Evolutionary conservation across 2,888 invertebrate species (phyloP).

Genomic region (Chrysina gloriosa): DNA sequence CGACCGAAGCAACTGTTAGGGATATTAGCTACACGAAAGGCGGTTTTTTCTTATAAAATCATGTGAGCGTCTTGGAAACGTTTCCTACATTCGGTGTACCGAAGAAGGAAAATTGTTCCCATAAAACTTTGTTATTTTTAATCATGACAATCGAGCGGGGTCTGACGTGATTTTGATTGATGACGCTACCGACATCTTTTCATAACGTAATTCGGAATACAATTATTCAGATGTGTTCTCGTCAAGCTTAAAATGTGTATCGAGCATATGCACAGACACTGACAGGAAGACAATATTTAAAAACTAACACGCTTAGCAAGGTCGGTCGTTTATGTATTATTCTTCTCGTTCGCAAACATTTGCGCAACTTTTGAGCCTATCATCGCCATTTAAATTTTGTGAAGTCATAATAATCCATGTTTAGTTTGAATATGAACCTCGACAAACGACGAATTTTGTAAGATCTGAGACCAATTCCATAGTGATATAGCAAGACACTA

Average conservation of each 20-base stretch:
- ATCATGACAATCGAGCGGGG: conserved; percentile 41
- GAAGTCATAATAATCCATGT: too few relatives aligned
- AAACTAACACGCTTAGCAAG: conserved; percentile 11
- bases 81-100: conserved; percentile 10
- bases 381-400: too few relatives aligned
- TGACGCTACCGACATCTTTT: conserved; percentile 42
- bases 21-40: conserved; percentile 42
- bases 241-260: conserved; percentile 36
- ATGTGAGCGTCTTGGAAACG: conserved; percentile 18
- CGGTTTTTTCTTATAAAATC: neutral
- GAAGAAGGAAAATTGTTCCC: conserved; percentile 40
- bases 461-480: too few relatives aligned
- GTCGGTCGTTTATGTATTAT: conserved; percentile 5
- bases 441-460: too few relatives aligned
- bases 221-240: conserved; percentile 38
- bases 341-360: neutral
- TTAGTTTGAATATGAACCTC: too few relatives aligned
- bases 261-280: conserved; percentile 14
- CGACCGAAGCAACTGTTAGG: conserved; percentile 42
- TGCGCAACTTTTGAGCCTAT: too few relatives aligned
- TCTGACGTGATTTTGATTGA: conserved; percentile 43
- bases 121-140: conserved; percentile 43
- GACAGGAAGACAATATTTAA: conserved; percentile 22
- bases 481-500: too few relatives aligned
- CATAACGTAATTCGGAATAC: conserved; percentile 40